Evolutionary conservation across 2,888 invertebrate genomes (phyloP), one percentile per base, ranked within the genome.

Genomic region (Bhutanitis thaidina): DNA sequence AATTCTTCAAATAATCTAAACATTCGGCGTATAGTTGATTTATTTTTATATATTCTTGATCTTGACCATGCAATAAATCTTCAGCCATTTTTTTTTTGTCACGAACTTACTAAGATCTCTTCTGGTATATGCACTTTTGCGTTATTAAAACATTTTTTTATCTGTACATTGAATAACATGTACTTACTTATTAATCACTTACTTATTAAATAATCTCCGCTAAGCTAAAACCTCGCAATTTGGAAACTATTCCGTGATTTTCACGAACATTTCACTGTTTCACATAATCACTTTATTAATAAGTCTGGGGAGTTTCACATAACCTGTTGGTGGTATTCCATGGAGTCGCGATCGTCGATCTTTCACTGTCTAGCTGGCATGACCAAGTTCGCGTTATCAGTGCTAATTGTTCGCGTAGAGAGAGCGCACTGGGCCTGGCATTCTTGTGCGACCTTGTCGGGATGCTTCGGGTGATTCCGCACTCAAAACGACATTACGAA

Each of bases 21-120:
- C 88, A 88, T 62, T 89, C 88, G 10, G 85, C 80, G 56, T 89
- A 89, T 0, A 89, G 52, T 60, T 77, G 58, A 48, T 81, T 73
- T n/a, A 89, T 68, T 74, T 80, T 58, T 27, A 74, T 64, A 39
- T 68, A 84, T 49, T 86, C 86, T 5, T 49, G 37, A 36, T 74
- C 66, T 34, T 66, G 63, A 10, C 54, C 52, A 9, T 64, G n/a
- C 1, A 64, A 49, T 27, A 55, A 43, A 8, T 60, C 56, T 37
- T 63, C 49, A 52, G 68, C 71, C 71, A 74, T 71, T 25, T 47
- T 43, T 32, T 39, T 1, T n/a, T n/a, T n/a, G n/a, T n/a, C n/a
- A n/a, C n/a, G n/a, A n/a, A n/a, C n/a, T n/a, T n/a, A n/a, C n/a
- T n/a, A n/a, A n/a, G n/a, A n/a, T n/a, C n/a, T n/a, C n/a, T n/a